These are phyloP conservation scores for Drosophila funebris DNA, from an alignment of 1,140 invertebrate species.

Conservation along the genomic window DNA sequence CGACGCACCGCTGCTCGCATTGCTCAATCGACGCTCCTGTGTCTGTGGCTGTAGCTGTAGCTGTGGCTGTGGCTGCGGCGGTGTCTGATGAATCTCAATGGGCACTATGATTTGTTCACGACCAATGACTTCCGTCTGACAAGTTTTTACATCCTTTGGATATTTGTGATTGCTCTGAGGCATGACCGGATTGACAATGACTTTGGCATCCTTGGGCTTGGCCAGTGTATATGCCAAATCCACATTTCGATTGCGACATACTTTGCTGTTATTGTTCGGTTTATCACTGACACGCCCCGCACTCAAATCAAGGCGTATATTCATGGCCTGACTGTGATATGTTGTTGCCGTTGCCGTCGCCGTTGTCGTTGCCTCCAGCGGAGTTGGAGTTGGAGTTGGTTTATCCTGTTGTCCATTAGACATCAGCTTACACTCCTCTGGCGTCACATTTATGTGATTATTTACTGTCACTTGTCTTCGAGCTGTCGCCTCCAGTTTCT, in stretches of 20 bases:
- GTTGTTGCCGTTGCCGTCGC: slow-evolving; percentile 30
- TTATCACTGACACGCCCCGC: slow-evolving; percentile 40
- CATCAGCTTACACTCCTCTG: slow-evolving; percentile 38
- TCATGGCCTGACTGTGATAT: slow-evolving; percentile 69
- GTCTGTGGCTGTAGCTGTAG: slow-evolving; percentile 15
- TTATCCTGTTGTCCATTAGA: slow-evolving; percentile 45
- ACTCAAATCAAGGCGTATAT: slow-evolving; percentile 64
- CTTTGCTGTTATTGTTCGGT: slow-evolving; percentile 69
- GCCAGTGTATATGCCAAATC: slow-evolving; percentile 82
- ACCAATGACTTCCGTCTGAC: slow-evolving; percentile 34
- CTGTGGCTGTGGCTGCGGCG: slow-evolving; percentile 9
- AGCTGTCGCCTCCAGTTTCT: slow-evolving; percentile 10
- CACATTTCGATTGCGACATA: slow-evolving; percentile 83
- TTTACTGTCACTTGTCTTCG: slow-evolving; percentile 76
- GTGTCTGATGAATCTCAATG: slow-evolving; percentile 60
- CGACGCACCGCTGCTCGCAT: slow-evolving; percentile 65
- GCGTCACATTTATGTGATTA: slow-evolving; percentile 80
- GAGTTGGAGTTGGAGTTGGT: too few relatives aligned
- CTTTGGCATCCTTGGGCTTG: slow-evolving; percentile 37
- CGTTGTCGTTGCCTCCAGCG: neutral
- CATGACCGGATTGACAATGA: too few relatives aligned
- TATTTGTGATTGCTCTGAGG: slow-evolving; percentile 66
- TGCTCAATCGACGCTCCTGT: slow-evolving; percentile 64
- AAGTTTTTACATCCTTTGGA: slow-evolving; percentile 44
- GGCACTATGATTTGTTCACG: slow-evolving; percentile 72